Percentiles rank a stretch among this genome's conserved stretches.
Conservation (phyloP, 2,797 vertebrate species). For the Gobionotothen gibberifrons region DNA sequence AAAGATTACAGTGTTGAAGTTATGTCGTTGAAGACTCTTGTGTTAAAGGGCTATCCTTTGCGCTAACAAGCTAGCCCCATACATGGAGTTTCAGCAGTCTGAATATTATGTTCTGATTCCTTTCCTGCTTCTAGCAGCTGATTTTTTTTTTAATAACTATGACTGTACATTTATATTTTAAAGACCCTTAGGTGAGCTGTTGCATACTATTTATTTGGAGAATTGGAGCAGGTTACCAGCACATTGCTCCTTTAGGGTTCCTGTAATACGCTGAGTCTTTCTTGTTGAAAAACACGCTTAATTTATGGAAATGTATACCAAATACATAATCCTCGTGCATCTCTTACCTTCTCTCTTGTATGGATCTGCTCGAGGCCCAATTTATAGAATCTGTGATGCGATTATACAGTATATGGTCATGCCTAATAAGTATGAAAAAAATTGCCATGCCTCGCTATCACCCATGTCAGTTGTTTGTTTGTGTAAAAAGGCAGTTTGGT, state of each 20-base stretch:
- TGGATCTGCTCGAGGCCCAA: not conserved
- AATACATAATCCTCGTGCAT: not conserved
- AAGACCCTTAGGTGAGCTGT: no score
- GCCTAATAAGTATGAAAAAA: conserved; percentile 24
- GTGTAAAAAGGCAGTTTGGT: conserved; percentile 18
- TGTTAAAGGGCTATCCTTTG: no score
- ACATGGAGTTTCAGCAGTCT: no score
- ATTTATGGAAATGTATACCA: not conserved
- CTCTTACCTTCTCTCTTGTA: not conserved
- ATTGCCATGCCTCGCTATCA: conserved; percentile 34
- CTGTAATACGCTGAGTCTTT: not conserved
- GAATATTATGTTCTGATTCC: no score
- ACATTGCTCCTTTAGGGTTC: not conserved
- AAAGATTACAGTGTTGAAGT: no score
- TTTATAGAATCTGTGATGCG: conserved; percentile 14
- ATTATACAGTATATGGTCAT: conserved; percentile 19
- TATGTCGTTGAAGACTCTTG: no score
- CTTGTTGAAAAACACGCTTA: not conserved
- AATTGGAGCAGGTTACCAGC: no score
- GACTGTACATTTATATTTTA: no score
- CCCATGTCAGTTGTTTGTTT: conserved; percentile 45
- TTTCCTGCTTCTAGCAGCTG: no score
- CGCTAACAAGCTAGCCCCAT: no score
- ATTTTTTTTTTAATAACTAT: no score
- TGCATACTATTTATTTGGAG: no score